A percentile compares a stretch with the other conserved stretches of the same genome.
Conservation (phyloP, 1,140 invertebrate genomes). For the Orchesella cincta region DNA sequence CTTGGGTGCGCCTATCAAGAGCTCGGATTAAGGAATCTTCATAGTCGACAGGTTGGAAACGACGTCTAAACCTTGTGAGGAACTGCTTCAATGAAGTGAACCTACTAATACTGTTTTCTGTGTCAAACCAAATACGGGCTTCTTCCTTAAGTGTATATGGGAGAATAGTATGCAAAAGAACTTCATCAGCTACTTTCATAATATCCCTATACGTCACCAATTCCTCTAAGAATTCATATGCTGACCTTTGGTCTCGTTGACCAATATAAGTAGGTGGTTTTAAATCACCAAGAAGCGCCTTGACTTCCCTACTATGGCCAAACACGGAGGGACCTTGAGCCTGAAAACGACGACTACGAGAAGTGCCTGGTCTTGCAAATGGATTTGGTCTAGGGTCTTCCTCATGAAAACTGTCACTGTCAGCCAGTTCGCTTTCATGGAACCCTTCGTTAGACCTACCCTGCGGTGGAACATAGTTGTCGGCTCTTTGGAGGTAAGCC, state of each 20-base stretch:
- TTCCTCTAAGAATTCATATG: slow-evolving; percentile 41
- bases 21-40: slow-evolving; percentile 10
- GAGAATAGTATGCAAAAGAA: slow-evolving; percentile 9
- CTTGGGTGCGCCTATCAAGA: slow-evolving; percentile 29
- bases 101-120: background rate
- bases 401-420: too few species aligned
- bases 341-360: too few species aligned
- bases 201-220: slow-evolving; percentile 29
- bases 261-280: slow-evolving; percentile 34
- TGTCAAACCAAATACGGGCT: slow-evolving; percentile 33
- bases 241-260: slow-evolving; percentile 5
- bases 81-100: background rate
- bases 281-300: too few species aligned
- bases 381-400: too few species aligned
- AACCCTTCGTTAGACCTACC: too few species aligned
- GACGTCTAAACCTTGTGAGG: background rate
- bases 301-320: too few species aligned
- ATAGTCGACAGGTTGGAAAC: slow-evolving; percentile 32
- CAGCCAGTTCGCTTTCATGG: too few species aligned
- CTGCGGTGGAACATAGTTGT: too few species aligned
- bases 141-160: slow-evolving; percentile 30
- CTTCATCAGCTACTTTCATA: slow-evolving; percentile 10
- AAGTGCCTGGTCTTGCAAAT: too few species aligned
- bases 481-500: too few species aligned
- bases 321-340: too few species aligned